A percentile compares a stretch with the other conserved stretches of the same genome.
phyloP scores from a whole-genome alignment of 35 echinoderm and acorn worm species.

The Lytechinus variegatus region DNA sequence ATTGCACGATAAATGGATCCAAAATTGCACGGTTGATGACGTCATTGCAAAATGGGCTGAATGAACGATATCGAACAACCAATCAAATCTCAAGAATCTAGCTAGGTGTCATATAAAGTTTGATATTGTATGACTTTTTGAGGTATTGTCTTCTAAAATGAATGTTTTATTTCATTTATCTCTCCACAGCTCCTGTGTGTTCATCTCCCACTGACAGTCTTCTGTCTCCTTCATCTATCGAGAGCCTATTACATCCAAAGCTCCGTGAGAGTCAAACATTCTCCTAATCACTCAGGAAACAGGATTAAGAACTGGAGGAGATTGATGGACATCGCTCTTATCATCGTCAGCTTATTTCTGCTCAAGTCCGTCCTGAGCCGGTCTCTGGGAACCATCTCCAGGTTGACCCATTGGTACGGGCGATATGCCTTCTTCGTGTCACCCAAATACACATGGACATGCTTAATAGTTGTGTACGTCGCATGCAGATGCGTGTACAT shows the following conservation, averaged over 20 bases:
- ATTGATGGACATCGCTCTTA: neutral
- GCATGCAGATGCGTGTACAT: neutral
- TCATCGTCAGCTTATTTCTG: constrained; percentile 37
- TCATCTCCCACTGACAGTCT: constrained; percentile 25
- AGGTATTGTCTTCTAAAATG: neutral
- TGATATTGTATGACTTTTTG: no score
- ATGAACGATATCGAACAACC: no score
- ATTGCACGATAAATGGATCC: no score
- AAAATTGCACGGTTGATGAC: no score
- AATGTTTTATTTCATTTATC: neutral
- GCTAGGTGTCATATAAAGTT: no score
- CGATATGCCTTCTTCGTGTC: neutral
- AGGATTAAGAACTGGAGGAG: neutral
- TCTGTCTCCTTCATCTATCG: constrained; percentile 32
- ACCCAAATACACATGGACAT: constrained; percentile 33
- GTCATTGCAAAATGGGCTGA: no score
- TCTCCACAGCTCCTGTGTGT: neutral
- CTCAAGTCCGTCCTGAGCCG: neutral
- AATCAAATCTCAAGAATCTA: no score
- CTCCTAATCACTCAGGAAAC: neutral
- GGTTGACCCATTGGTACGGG: constrained; percentile 32
- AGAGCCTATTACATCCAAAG: neutral
- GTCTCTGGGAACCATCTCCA: neutral
- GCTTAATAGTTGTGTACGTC: neutral
- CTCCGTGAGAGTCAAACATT: neutral